A percentile compares a stretch with the other conserved stretches of the same genome.
Conservation (phyloP, 2,888 invertebrate genomes). For the Lepidocyrtoides sp. region DNA sequence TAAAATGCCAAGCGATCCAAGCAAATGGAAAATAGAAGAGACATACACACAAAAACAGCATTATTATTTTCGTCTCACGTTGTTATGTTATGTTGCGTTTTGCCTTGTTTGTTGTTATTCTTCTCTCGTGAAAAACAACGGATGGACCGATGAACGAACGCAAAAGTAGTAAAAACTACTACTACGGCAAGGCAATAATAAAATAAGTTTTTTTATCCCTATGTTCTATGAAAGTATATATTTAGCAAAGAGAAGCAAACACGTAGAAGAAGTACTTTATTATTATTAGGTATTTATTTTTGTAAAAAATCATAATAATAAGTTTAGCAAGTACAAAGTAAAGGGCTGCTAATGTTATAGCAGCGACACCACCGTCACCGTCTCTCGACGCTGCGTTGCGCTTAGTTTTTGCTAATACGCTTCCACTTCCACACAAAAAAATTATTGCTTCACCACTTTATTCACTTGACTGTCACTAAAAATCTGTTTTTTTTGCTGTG, state of each 20-base stretch:
- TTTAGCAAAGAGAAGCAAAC: not conserved
- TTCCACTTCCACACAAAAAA: not conserved
- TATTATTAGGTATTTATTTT: too few relatives aligned
- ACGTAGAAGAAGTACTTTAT: too few relatives aligned
- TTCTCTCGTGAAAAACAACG: not conserved
- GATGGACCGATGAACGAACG: not conserved
- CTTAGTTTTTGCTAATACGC: not conserved
- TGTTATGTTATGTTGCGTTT: not conserved
- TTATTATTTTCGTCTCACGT: not conserved
- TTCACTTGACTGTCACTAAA: slow-evolving; percentile 8
- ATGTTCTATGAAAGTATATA: too few relatives aligned
- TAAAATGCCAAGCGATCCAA: not conserved
- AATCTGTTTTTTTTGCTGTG: slow-evolving; percentile 5
- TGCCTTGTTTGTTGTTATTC: not conserved
- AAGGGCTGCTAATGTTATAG: too few relatives aligned
- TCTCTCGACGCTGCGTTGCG: too few relatives aligned
- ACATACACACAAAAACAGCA: not conserved
- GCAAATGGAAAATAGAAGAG: not conserved
- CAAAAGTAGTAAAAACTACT: not conserved
- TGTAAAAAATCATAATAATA: too few relatives aligned
- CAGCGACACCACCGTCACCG: too few relatives aligned
- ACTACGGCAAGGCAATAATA: not conserved
- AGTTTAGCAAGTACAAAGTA: too few relatives aligned
- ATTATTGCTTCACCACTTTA: not conserved
- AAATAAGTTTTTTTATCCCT: not conserved